Percentiles rank a stretch among this genome's conserved stretches.
Conservation (phyloP, 2,113 vertebrate genomes). For the Lichenostomus cassidix region DNA sequence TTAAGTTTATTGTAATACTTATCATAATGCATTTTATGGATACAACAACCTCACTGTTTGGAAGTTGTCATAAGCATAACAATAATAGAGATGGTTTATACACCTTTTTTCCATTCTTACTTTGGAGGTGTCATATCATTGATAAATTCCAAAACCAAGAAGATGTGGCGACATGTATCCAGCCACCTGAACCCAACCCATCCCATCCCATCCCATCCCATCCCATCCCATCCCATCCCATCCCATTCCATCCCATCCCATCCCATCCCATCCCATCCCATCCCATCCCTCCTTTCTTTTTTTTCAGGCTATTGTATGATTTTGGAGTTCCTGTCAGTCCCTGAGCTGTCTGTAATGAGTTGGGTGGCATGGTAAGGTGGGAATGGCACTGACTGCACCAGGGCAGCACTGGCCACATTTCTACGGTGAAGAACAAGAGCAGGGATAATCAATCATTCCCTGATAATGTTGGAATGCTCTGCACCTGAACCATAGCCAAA, state of each 20-base stretch:
- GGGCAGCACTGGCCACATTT: neutral
- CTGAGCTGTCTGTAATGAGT: neutral
- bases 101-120: neutral
- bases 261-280: no score
- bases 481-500: neutral
- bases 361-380: neutral
- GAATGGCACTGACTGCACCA: neutral
- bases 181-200: no score
- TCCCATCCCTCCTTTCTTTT: neutral
- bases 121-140: neutral
- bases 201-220: no score
- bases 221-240: no score
- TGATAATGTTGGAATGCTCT: neutral
- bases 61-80: neutral
- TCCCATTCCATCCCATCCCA: no score
- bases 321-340: neutral
- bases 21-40: neutral
- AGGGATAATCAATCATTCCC: no score
- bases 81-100: neutral
- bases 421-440: neutral
- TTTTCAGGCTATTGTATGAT: neutral
- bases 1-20: neutral
- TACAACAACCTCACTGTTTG: neutral
- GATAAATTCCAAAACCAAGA: neutral
- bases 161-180: rapidly evolving